Conservation (phyloP, 2,113 vertebrate genomes). For the Prietella phreatophila region DNA sequence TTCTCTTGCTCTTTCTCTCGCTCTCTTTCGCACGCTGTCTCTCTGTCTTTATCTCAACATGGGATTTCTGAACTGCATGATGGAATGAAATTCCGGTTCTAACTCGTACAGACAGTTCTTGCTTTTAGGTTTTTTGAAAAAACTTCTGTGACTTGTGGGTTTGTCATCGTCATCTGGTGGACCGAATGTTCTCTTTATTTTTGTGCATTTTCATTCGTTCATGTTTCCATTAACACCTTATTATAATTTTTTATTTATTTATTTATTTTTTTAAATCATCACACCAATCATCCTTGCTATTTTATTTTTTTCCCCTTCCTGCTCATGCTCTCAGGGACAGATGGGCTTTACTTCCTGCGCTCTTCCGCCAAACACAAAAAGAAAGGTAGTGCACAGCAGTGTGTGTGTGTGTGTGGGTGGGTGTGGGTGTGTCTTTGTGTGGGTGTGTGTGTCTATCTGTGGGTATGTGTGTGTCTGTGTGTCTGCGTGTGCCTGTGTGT, state of each 20-base stretch:
- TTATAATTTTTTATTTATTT: neutral
- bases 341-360: slow-evolving; percentile 88
- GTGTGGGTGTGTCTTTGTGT: slow-evolving; percentile 27
- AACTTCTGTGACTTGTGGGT: neutral
- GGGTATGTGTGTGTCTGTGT: slow-evolving; percentile 32
- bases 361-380: slow-evolving; percentile 91
- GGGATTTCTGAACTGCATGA: neutral
- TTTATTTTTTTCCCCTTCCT: slow-evolving; percentile 42
- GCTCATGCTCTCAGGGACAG: slow-evolving; percentile 78
- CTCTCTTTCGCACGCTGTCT: too few species aligned
- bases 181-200: neutral
- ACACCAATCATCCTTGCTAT: neutral
- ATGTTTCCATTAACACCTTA: neutral
- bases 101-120: neutral
- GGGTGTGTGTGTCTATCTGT: neutral
- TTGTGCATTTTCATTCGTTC: neutral
- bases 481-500: slow-evolving; percentile 36
- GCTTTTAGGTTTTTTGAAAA: neutral
- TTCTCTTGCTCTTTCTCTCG: too few species aligned
- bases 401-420: slow-evolving; percentile 24
- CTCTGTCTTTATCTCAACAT: neutral
- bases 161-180: neutral
- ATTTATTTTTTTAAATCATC: neutral
- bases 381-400: slow-evolving; percentile 78
- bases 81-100: neutral